A percentile compares a stretch with the other conserved stretches of the same genome.
These are phyloP conservation scores for Diachrysia chrysitis DNA, from an alignment of 2,888 invertebrate species.

Conservation along the genomic window DNA sequence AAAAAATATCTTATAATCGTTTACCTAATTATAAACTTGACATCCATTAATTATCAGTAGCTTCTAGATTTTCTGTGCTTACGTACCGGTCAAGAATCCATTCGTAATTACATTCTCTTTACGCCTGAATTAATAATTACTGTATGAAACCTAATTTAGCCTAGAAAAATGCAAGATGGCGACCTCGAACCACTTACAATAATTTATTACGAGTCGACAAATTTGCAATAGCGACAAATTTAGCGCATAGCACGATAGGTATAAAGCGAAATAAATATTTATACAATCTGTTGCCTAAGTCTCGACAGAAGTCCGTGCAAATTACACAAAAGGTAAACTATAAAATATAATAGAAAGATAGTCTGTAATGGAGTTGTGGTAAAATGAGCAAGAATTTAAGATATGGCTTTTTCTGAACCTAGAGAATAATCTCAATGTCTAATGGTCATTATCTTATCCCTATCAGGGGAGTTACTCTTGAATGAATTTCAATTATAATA, in stretches of 20 bases:
- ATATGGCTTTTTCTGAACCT: not conserved
- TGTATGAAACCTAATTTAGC: constrained; percentile 31
- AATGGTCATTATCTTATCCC: not conserved
- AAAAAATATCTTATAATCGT: not conserved
- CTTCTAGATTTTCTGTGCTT: not conserved
- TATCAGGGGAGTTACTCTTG: too few species aligned
- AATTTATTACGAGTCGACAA: constrained; percentile 39
- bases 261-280: constrained; percentile 18
- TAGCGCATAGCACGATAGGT: constrained; percentile 22
- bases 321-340: constrained; percentile 44
- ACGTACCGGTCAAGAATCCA: not conserved
- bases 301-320: constrained; percentile 33
- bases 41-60: too few species aligned
- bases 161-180: constrained; percentile 34
- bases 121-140: constrained; percentile 24
- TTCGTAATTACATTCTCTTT: constrained; percentile 19
- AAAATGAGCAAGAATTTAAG: constrained; percentile 35
- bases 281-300: constrained; percentile 20
- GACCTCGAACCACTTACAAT: constrained; percentile 55
- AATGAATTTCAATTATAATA: too few species aligned
- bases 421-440: not conserved
- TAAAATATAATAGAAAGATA: constrained; percentile 46
- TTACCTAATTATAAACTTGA: not conserved
- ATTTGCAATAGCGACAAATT: constrained; percentile 37
- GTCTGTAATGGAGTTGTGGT: constrained; percentile 36